Percentiles rank a stretch among this genome's conserved stretches.
phyloP scores from a whole-genome alignment of 1,140 invertebrate species.

The Conus betulinus region DNA sequence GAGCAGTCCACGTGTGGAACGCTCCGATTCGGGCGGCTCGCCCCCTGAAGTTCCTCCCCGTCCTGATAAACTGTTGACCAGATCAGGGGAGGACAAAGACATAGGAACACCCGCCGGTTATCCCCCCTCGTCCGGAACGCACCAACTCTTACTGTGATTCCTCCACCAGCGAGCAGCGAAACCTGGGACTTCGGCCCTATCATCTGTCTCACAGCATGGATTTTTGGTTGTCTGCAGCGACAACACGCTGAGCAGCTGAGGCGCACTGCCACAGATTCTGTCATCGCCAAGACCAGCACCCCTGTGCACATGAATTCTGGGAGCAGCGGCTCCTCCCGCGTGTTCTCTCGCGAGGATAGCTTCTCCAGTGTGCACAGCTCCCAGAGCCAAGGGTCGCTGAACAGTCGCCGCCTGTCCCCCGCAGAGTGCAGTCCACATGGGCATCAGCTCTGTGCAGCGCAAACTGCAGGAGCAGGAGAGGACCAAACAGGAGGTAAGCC shows the following conservation, averaged over 20 bases:
- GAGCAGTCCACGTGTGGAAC: constrained; percentile 47
- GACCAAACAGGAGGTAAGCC: constrained; percentile 69
- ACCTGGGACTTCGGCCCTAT: constrained; percentile 43
- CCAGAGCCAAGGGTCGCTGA: constrained; percentile 31
- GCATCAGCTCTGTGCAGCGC: constrained; percentile 69
- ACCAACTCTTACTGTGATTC: constrained; percentile 36
- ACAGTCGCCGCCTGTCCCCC: constrained; percentile 59
- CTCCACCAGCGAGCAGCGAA: constrained; percentile 21
- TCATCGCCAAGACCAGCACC: constrained; percentile 57
- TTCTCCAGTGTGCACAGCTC: constrained; percentile 34
- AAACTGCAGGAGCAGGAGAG: constrained; percentile 71
- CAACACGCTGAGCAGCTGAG: constrained; percentile 57
- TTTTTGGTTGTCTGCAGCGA: constrained; percentile 57
- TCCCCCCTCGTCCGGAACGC: constrained; percentile 34
- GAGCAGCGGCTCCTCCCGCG: constrained; percentile 31
- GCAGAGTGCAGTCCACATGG: constrained; percentile 68
- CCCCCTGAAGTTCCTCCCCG: constrained; percentile 52
- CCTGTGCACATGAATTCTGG: constrained; percentile 49
- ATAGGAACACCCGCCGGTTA: background rate
- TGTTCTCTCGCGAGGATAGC: constrained; percentile 57
- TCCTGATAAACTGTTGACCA: constrained; percentile 16
- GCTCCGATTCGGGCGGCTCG: constrained; percentile 31
- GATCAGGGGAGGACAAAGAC: background rate
- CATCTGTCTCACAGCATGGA: constrained; percentile 69
- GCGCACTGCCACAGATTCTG: constrained; percentile 69